Base-by-base conservation (phyloP, 2,797 vertebrate species). In the Hylomyscus alleni region DNA sequence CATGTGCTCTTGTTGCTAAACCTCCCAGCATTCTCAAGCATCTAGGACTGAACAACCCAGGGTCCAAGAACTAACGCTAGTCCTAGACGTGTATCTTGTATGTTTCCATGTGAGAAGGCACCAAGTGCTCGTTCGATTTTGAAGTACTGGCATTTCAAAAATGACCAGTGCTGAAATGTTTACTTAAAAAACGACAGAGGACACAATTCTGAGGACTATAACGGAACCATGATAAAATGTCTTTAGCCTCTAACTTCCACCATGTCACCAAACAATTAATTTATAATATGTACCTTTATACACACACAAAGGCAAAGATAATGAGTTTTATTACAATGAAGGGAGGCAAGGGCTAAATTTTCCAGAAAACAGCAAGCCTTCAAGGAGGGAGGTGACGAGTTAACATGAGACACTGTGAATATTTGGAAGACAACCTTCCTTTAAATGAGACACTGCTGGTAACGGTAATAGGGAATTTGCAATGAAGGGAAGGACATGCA, bases 401-500 rank as follows among this genome's bases (percentile, higher is more conserved):
- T 99, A 99, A 99, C 98, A 93, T 96, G 97, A 98, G 98, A 98
- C 98, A 98, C 97, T 98, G 98, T 98, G 98, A 99, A 99, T 99
- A 99, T 99, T 99, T 99, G 98, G 99, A 99, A 99, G 99, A 99
- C 99, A 99, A 99, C 99, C 99, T 99, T 98, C 98, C 99, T 99
- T 99, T 99, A 99, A 99, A 99, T 99, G 99, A 99, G 99, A 99
- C 98, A 98, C 99, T 98, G 98, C 99, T 99, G 99, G 99, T 99
- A 99, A 99, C 98, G 98, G 99, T 99, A 99, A 99, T 99, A 99
- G 99, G 99, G 99, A 99, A 99, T 99, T 99, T 99, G 99, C 99
- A 99, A 99, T 98, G 99, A 99, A 99, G 99, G 99, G 99, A 99
- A 99, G 99, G 99, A 99, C 99, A 99, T 99, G 99, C 99, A 99